Evolutionary conservation across 2,888 invertebrate species (phyloP).

Genomic region (Drosophila aldrichi): DNA sequence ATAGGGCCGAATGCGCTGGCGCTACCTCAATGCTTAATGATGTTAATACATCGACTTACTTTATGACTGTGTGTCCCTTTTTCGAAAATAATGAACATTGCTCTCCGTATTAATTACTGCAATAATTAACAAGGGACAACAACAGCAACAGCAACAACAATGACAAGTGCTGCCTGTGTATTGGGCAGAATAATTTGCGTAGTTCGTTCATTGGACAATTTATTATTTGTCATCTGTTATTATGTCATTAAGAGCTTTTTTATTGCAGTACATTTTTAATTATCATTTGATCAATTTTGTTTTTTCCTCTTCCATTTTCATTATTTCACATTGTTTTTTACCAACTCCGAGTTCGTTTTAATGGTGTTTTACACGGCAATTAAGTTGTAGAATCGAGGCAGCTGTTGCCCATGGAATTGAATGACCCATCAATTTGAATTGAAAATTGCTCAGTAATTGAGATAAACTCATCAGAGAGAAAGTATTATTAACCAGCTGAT

Average conservation of each 20-base stretch:
- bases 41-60: slow-evolving; percentile 47
- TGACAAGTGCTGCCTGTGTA: slow-evolving; percentile 31
- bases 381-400: slow-evolving; percentile 59
- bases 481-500: slow-evolving; percentile 22
- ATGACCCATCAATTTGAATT: slow-evolving; percentile 49
- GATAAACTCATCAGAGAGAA: slow-evolving; percentile 16
- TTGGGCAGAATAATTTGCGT: slow-evolving; percentile 61
- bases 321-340: slow-evolving; percentile 6
- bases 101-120: slow-evolving; percentile 72
- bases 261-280: slow-evolving; percentile 70
- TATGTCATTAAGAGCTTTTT: slow-evolving; percentile 74
- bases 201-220: slow-evolving; percentile 63
- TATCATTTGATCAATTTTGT: slow-evolving; percentile 72
- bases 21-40: slow-evolving; percentile 55
- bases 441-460: slow-evolving; percentile 32
- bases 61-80: slow-evolving; percentile 23
- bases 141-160: slow-evolving; percentile 40
- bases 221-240: slow-evolving; percentile 82
- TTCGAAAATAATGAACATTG: slow-evolving; percentile 71
- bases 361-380: slow-evolving; percentile 70
- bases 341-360: slow-evolving; percentile 40
- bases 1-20: slow-evolving; percentile 13
- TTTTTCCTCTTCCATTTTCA: slow-evolving; percentile 2
- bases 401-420: slow-evolving; percentile 39
- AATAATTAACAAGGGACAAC: slow-evolving; percentile 66